Evolutionary conservation across 2,888 invertebrate genomes (phyloP), one percentile per base, ranked within the genome.

Genomic region (Terebella lapidaria): DNA sequence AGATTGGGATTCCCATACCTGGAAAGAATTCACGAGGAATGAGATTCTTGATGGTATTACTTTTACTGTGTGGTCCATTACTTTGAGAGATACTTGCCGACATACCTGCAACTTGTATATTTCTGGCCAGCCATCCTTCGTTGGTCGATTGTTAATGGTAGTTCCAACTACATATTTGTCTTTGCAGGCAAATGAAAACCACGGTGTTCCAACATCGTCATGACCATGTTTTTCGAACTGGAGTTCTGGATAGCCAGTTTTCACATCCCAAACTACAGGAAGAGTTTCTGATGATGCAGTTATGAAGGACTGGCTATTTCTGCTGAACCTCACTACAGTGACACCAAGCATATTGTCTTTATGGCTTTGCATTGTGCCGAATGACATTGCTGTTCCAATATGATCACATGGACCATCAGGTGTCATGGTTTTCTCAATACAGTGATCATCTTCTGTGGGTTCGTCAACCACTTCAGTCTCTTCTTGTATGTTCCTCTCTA

Each of bases 141-240:
- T 25, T 3, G 55, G 18, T n/a, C 56, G 46, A 27, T 58, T 35
- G 5, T 28, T 59, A 24, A 22, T 49, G 30, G 57, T 57, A 15
- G 59, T 53, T 1, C 59, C 64, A 0, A 64, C 59, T 5, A 64
- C 52, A 27, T 51, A 54, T 25, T 53, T 20, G 49, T 64, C 64
- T 26, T 57, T 49, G 25, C 54, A 53, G 15, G 59, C 61, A 10
- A 64, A 55, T 2, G 47, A 45, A 30, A 60, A 52, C 61, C 60
- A 59, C 2, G 59, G 52, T 30, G 62, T 61, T 26, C 56, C 61
- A 15, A 54, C n/a, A 47, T 64, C 64, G 20, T 26, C 20, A 5
- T 51, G 46, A 5, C 30, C 22, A 4, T 60, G 52, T 15, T 51
- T 55, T 28, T 54, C 51, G 47, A 63, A 51, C 4, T 46, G 42